Evolutionary conservation across 1,140 invertebrate genomes (phyloP), one percentile per base, ranked within the genome.

Genomic region (Vollenhovia emeryi): DNA sequence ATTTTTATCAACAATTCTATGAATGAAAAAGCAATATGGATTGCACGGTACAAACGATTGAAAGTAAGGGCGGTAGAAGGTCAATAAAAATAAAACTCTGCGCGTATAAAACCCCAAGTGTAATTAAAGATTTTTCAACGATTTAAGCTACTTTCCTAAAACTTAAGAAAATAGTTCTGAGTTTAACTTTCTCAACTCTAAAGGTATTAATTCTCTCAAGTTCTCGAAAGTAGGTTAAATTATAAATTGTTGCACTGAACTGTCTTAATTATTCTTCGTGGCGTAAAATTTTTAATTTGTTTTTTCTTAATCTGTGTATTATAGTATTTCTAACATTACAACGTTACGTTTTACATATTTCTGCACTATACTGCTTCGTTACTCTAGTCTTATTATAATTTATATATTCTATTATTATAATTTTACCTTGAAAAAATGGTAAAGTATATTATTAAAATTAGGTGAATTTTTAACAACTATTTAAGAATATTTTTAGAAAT

Each of bases 121-220:
- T 73, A 50, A 73, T 33, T 73, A 33, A 52, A 73, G 11, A 73
- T 52, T 52, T 30, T 27, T 36, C 6, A n/a, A 8, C 18, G 24
- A 33, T 71, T 30, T 30, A 50, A 71, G 33, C 33, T 30, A 66
- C 33, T 71, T n/a, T 33, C 30, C 27, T 33, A 33, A 11, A 69
- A 69, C 24, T 45, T 48, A 18, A 50, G 27, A 30, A 50, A 50
- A 50, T 69, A 30, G 27, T 48, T 48, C 1, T 21, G 36, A 45
- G 21, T 69, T 71, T 50, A 52, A 71, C 27, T 21, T 50, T 71
- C 48, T 21, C 3, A 52, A n/a, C 9, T 71, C 18, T 52, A 60
- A 57, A 9, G 33, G 15, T 15, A 78, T 78, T 78, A 68, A 48
- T 78, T 33, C 64, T 68, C 18, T 69, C 24, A 68, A 50, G 18